These are phyloP conservation scores for Oryzias woworae DNA, from an alignment of 2,113 vertebrate genomes.

Conservation along the genomic window DNA sequence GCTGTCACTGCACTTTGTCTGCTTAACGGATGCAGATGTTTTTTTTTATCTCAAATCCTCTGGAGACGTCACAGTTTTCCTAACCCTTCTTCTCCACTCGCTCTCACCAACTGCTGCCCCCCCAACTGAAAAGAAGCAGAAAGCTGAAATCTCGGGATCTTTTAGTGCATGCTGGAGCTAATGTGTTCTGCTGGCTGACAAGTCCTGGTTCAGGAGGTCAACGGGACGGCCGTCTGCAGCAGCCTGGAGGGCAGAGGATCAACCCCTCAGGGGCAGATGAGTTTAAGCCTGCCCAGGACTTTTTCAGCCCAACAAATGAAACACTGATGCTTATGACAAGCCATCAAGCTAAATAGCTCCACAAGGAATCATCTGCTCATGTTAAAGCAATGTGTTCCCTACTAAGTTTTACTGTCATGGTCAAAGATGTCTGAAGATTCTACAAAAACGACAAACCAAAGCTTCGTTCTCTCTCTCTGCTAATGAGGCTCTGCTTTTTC, in stretches of 20 bases:
- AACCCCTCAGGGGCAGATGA: slow-evolving; percentile 5
- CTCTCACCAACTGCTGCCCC: slow-evolving; percentile 11
- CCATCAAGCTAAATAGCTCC: background rate
- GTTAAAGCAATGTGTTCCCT: too few species aligned
- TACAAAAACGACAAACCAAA: background rate
- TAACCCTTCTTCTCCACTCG: slow-evolving; percentile 4
- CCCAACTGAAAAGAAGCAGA: background rate
- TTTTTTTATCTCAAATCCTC: slow-evolving; percentile 20
- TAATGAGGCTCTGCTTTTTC: slow-evolving; percentile 17
- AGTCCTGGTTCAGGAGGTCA: slow-evolving; percentile 29
- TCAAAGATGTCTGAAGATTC: background rate
- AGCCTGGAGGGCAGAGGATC: slow-evolving; percentile 28
- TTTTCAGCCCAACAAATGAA: slow-evolving; percentile 25
- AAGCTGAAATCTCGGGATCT: slow-evolving; percentile 8
- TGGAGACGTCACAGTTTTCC: slow-evolving; percentile 27
- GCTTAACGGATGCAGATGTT: slow-evolving; percentile 25
- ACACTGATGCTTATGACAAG: slow-evolving; percentile 4
- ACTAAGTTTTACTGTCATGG: background rate
- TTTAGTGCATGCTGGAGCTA: slow-evolving; percentile 14
- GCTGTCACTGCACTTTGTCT: slow-evolving; percentile 8
- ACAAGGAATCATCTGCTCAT: too few species aligned
- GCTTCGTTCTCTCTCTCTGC: background rate
- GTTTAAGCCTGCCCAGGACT: slow-evolving; percentile 28
- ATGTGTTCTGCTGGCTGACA: slow-evolving; percentile 13
- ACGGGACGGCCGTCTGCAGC: background rate